Evolutionary conservation across 2,113 vertebrate genomes (phyloP), one percentile per base, ranked within the genome.

Genomic region (Saiga tatarica): DNA sequence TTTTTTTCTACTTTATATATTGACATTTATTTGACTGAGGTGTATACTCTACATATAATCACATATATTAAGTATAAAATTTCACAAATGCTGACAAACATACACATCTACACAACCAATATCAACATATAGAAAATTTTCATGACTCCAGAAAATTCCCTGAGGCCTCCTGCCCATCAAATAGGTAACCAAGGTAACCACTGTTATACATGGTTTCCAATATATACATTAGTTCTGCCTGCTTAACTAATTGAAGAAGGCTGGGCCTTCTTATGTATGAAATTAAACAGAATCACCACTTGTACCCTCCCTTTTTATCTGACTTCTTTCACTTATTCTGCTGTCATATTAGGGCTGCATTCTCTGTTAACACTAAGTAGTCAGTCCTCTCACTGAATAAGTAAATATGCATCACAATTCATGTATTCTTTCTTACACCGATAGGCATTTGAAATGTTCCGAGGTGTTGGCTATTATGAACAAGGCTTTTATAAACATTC

Each of bases 11-110:
- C 45, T 91, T 64, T 62, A 57, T 10, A 19, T 71, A 93, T 60
- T 88, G 93, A 52, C 60, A 93, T 78, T 91, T 95, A 52, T 79
- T 95, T 92, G 87, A 92, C 17, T 89, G 59, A 95, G 28, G 8
- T 71, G 67, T 82, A 79, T 78, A 89, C 10, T n/a, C 87, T 55
- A 85, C 7, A 95, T 19, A 93, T 7, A 89, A 95, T 6, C 82
- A 39, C 25, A 71, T 36, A 45, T 2, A 82, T 96, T 39, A 93
- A 92, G 92, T 47, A 94, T 3, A 47, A 26, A 88, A 30, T 60
- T 93, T 13, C 92, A 90, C 10, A 85, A 87, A 90, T 57, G 90
- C 57, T 97, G 25, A 87, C 57, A 96, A 87, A 85, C 42, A 5
- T 57, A 55, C 33, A 64, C 7, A 84, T 15, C 16, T 88, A 4